Conservation (phyloP, 2,797 vertebrate species). For the Siniperca scherzeri region DNA sequence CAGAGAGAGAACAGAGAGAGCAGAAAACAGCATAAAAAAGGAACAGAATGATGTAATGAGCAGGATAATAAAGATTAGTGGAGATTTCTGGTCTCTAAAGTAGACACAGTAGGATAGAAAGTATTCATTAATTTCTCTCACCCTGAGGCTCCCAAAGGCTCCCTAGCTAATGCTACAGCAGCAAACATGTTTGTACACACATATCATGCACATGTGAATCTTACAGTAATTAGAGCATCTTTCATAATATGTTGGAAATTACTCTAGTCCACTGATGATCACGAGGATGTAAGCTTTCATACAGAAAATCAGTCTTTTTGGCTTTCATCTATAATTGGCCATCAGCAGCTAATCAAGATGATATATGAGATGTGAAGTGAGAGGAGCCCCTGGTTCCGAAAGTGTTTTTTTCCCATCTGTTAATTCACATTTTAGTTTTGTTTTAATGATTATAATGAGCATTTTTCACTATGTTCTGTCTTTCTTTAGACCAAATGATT, state of each 20-base stretch:
- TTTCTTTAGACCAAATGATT: not conserved
- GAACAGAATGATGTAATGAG: slow-evolving; percentile 33
- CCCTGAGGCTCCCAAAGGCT: slow-evolving; percentile 6
- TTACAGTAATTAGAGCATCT: slow-evolving; percentile 26
- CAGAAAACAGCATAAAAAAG: slow-evolving; percentile 17
- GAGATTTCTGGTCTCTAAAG: slow-evolving; percentile 32
- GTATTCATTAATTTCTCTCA: slow-evolving; percentile 3
- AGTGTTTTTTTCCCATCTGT: not conserved
- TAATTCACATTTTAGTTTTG: slow-evolving; percentile 3
- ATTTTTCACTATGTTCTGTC: not conserved
- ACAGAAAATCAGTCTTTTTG: too few species aligned
- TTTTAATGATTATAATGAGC: not conserved
- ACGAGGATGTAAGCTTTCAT: slow-evolving; percentile 1
- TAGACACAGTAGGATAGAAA: slow-evolving; percentile 14
- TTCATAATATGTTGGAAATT: slow-evolving; percentile 21
- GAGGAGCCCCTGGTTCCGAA: not conserved
- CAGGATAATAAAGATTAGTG: slow-evolving; percentile 47
- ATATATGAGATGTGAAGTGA: not conserved
- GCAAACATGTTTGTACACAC: not conserved
- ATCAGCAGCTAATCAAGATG: slow-evolving; percentile 5
- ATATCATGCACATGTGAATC: not conserved
- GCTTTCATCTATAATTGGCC: not conserved
- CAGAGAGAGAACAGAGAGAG: slow-evolving; percentile 10
- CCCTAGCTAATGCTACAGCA: slow-evolving; percentile 1
- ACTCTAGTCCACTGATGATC: not conserved